phyloP scores from a whole-genome alignment of 1,140 invertebrate species.

The Leptinotarsa lineolata region DNA sequence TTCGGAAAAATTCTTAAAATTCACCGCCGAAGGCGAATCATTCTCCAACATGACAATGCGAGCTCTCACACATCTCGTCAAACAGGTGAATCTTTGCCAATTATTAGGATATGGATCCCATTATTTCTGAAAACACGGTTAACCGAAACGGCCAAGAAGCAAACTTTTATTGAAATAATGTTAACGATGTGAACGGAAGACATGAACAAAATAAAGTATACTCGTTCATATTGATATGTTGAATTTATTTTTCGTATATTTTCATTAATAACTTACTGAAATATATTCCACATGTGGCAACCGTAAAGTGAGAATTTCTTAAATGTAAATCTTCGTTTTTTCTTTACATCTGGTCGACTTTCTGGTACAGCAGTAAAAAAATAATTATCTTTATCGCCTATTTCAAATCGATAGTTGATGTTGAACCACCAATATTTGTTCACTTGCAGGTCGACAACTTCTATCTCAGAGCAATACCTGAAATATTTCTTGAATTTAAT shows the following conservation, averaged over 20 bases:
- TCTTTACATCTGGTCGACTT: background rate
- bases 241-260: background rate
- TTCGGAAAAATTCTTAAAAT: no score
- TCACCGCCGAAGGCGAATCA: no score
- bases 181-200: no score
- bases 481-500: background rate
- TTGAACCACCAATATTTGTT: slow-evolving; percentile 37
- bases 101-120: no score
- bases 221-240: no score
- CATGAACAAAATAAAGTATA: no score
- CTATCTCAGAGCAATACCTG: slow-evolving; percentile 40
- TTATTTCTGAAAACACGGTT: no score
- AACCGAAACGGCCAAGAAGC: no score
- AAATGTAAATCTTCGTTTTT: background rate
- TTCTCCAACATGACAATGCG: no score
- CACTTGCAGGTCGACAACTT: slow-evolving; percentile 39
- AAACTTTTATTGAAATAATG: no score
- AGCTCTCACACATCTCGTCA: no score
- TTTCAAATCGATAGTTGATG: slow-evolving; percentile 24
- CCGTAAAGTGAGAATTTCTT: slow-evolving; percentile 9
- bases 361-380: background rate
- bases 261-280: background rate
- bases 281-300: slow-evolving; percentile 20
- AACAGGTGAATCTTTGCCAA: no score
- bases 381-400: slow-evolving; percentile 2